Conservation (phyloP, 1,140 invertebrate species). For the Myzus persicae region DNA sequence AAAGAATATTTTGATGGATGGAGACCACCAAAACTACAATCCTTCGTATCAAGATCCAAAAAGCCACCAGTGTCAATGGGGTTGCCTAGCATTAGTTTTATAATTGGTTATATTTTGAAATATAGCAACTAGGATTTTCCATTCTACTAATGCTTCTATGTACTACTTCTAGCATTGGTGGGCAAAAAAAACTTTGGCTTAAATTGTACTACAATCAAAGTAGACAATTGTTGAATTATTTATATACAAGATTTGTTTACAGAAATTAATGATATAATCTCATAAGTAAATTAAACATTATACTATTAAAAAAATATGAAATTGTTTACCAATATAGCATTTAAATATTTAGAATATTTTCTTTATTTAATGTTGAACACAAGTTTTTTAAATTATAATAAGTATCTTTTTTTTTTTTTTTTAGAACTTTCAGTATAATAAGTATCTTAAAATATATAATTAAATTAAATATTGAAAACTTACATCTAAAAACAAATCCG, state of each 20-base stretch:
- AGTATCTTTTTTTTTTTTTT: too few relatives aligned
- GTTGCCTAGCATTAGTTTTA: too few relatives aligned
- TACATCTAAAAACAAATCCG: conserved; percentile 58
- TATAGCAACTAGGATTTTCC: too few relatives aligned
- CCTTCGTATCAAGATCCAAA: too few relatives aligned
- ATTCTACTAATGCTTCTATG: too few relatives aligned
- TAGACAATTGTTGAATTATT: background rate
- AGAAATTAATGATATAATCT: background rate
- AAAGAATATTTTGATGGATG: too few relatives aligned
- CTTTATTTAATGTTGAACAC: background rate
- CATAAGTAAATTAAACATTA: background rate
- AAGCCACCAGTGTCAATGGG: too few relatives aligned
- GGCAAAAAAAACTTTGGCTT: background rate
- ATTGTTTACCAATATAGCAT: background rate
- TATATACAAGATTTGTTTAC: background rate
- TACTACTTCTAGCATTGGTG: too few relatives aligned
- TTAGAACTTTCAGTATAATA: too few relatives aligned
- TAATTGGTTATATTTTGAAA: too few relatives aligned
- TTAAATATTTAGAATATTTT: background rate
- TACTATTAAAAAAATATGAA: background rate
- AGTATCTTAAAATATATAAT: background rate
- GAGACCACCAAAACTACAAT: too few relatives aligned
- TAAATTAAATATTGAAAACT: conserved; percentile 23
- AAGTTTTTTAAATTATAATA: background rate
- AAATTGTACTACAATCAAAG: background rate